phyloP scores from a whole-genome alignment of 2,113 vertebrate species.

The Percina caprodes region DNA sequence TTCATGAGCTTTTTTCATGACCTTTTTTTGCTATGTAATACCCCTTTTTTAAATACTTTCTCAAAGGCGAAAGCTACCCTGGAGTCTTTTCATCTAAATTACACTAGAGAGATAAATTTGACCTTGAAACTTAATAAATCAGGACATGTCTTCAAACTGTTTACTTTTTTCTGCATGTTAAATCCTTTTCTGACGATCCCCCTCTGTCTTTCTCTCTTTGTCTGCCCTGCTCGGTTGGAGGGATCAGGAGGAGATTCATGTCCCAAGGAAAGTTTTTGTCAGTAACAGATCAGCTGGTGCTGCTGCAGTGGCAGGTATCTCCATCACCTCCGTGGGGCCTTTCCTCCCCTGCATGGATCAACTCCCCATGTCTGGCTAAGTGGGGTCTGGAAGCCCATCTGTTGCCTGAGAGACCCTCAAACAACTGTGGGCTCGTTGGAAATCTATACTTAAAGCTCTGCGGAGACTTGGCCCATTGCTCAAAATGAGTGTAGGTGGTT shows the following conservation, averaged over 20 bases:
- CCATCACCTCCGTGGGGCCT: slow-evolving; percentile 74
- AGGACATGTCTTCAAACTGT: slow-evolving; percentile 17
- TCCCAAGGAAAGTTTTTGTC: slow-evolving; percentile 77
- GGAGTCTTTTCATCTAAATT: slow-evolving; percentile 26
- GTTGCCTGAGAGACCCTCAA: slow-evolving; percentile 55
- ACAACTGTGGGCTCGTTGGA: slow-evolving; percentile 49
- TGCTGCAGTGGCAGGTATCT: slow-evolving; percentile 76
- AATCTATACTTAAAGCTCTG: slow-evolving; percentile 57
- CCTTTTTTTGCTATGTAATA: slow-evolving; percentile 1
- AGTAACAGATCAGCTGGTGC: slow-evolving; percentile 77
- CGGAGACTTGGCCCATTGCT: slow-evolving; percentile 48
- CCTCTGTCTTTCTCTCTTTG: slow-evolving; percentile 40
- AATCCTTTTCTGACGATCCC: slow-evolving; percentile 28
- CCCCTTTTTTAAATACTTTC: slow-evolving; percentile 9
- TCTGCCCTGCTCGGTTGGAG: slow-evolving; percentile 58
- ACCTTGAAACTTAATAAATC: slow-evolving; percentile 65
- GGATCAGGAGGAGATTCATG: slow-evolving; percentile 69
- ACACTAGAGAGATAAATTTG: not conserved
- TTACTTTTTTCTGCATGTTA: slow-evolving; percentile 42
- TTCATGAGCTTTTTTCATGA: slow-evolving; percentile 26
- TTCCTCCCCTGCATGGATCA: slow-evolving; percentile 73
- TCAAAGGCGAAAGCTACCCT: slow-evolving; percentile 19
- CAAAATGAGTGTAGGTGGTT: slow-evolving; percentile 42
- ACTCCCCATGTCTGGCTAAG: slow-evolving; percentile 62
- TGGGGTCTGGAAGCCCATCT: slow-evolving; percentile 67